Conservation (phyloP, 2,113 vertebrate species). For the Budorcas taxicolor region DNA sequence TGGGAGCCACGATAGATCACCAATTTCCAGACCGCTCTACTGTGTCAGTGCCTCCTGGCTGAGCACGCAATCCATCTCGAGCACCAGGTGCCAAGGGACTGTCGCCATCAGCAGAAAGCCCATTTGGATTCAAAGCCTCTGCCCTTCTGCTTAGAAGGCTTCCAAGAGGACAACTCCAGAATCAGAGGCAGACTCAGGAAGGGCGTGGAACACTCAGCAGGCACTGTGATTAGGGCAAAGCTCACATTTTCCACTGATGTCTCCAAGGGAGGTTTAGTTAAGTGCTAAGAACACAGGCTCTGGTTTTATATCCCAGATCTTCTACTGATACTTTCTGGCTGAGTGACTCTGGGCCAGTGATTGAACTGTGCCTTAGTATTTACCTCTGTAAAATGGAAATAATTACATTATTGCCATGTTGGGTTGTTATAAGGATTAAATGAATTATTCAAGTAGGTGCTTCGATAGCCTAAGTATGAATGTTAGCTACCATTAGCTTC, state of each 20-base stretch:
- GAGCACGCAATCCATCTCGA: not conserved
- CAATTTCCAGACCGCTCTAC: not conserved
- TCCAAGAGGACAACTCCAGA: not conserved
- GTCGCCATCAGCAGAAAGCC: not conserved
- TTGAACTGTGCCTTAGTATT: not conserved
- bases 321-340: not conserved
- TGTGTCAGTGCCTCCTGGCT: not conserved
- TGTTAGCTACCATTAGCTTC: not conserved
- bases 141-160: not conserved
- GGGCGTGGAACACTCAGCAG: rapidly evolving
- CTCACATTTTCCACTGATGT: not conserved
- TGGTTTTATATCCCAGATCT: not conserved
- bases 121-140: not conserved
- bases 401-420: not conserved
- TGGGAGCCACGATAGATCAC: not conserved
- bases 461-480: not conserved
- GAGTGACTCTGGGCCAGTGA: not conserved
- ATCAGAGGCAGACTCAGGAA: not conserved
- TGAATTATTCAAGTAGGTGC: not conserved
- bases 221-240: not conserved
- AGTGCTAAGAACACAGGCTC: not conserved
- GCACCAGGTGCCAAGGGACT: not conserved
- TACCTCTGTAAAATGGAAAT: not conserved
- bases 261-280: not conserved
- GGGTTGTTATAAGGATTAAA: not conserved